These are phyloP conservation scores for Scarus forsteni DNA, from an alignment of 2,797 vertebrate genomes.

Conservation along the genomic window DNA sequence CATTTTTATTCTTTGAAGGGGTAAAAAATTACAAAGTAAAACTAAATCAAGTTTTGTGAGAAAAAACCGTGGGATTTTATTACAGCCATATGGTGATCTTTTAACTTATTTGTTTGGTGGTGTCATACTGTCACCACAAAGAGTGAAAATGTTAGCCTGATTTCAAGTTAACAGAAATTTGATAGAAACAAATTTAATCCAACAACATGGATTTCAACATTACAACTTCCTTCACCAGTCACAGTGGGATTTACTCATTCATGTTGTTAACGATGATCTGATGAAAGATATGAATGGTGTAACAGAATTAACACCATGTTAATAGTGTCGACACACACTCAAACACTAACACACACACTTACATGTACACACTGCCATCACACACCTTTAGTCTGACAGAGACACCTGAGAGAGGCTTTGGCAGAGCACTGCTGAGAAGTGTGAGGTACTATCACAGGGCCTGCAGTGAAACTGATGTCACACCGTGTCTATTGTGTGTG, in stretches of 20 bases:
- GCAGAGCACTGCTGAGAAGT: slow-evolving; percentile 24
- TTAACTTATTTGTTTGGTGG: no score
- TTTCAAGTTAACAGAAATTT: no score
- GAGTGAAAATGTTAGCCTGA: no score
- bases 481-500: slow-evolving; percentile 23
- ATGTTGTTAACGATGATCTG: slow-evolving; percentile 8
- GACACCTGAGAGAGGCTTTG: slow-evolving; percentile 42
- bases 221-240: not conserved
- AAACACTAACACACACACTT: not conserved
- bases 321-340: not conserved
- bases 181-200: no score
- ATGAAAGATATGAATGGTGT: slow-evolving; percentile 33
- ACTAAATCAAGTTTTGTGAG: no score
- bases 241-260: slow-evolving; percentile 16
- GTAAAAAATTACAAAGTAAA: no score
- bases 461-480: slow-evolving; percentile 41
- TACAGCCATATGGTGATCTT: no score
- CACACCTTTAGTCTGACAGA: slow-evolving; percentile 30
- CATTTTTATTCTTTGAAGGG: no score
- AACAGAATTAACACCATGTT: slow-evolving; percentile 18
- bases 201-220: not conserved
- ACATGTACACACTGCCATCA: slow-evolving; percentile 19
- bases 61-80: no score
- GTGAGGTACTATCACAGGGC: slow-evolving; percentile 35
- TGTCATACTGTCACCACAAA: no score